Conservation (phyloP, 2,797 vertebrate species). For the Platyrinchus mystaceus region DNA sequence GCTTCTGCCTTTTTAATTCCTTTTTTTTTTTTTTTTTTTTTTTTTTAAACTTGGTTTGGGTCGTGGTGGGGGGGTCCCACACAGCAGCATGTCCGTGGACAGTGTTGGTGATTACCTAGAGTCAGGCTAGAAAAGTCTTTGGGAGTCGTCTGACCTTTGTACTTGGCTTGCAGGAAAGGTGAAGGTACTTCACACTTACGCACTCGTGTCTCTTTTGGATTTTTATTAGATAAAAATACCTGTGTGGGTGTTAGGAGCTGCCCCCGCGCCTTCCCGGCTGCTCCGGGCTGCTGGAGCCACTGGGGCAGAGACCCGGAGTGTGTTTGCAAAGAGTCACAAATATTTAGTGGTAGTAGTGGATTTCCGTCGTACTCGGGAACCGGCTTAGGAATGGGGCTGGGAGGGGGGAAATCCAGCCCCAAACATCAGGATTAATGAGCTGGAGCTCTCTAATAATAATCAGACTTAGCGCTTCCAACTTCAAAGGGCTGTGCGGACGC, state of each 20-base stretch:
- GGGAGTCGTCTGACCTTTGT: constrained; percentile 56
- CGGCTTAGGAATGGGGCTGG: neutral
- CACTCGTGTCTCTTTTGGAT: neutral
- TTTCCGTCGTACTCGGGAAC: neutral
- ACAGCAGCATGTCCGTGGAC: rapidly evolving
- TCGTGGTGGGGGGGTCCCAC: neutral
- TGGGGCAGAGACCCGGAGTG: neutral
- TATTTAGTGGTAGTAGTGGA: neutral
- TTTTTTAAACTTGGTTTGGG: neutral
- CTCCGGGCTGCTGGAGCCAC: neutral
- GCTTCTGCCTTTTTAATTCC: neutral
- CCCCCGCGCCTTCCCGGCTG: neutral
- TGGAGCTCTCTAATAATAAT: constrained; percentile 61
- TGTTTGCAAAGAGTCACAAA: neutral
- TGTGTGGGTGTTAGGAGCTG: neutral
- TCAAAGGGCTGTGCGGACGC: constrained; percentile 20
- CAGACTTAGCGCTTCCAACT: constrained; percentile 51
- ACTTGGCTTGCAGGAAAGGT: constrained; percentile 48
- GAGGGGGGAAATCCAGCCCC: neutral
- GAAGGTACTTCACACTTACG: constrained; percentile 53
- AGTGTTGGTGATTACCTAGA: neutral
- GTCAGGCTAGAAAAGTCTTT: neutral
- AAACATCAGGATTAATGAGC: constrained; percentile 52
- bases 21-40: neutral
- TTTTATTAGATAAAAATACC: constrained; percentile 37